Percentiles rank a stretch among this genome's conserved stretches.
phyloP scores from a whole-genome alignment of 2,797 vertebrate genomes.

The Argya squamiceps region DNA sequence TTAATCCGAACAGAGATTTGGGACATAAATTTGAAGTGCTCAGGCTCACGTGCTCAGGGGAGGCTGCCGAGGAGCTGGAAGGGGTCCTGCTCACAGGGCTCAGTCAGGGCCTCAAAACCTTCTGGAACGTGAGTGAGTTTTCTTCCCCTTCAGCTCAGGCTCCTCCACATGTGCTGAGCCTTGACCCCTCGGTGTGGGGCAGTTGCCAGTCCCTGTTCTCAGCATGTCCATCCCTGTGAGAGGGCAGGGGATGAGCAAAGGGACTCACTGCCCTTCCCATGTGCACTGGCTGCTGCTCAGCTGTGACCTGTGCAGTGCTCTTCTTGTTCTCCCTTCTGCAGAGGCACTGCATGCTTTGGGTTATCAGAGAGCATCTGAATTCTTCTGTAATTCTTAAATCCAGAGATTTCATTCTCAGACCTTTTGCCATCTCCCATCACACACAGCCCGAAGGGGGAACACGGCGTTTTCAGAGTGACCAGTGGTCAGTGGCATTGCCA shows the following conservation, averaged over 20 bases:
- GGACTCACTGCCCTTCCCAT: neutral
- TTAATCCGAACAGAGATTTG: neutral
- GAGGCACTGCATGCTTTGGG: neutral
- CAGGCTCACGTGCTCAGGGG: neutral
- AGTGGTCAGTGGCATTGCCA: neutral
- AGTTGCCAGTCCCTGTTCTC: neutral
- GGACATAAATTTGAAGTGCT: constrained; percentile 10
- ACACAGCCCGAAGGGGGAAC: accelerated
- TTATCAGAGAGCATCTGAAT: neutral
- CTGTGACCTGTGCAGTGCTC: accelerated
- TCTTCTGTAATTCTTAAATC: neutral
- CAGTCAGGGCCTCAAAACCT: neutral
- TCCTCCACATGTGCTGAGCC: neutral
- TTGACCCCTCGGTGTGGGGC: accelerated
- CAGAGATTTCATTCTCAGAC: neutral
- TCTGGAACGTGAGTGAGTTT: neutral
- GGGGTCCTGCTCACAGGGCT: accelerated
- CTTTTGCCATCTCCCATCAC: accelerated
- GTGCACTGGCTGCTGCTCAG: neutral
- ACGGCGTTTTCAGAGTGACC: accelerated
- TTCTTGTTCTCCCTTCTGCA: accelerated
- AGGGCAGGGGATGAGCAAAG: neutral
- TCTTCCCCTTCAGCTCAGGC: neutral
- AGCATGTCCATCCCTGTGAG: accelerated
- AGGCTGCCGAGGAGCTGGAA: neutral